Conservation (phyloP, 2,797 vertebrate species). For the Tapera naevia region DNA sequence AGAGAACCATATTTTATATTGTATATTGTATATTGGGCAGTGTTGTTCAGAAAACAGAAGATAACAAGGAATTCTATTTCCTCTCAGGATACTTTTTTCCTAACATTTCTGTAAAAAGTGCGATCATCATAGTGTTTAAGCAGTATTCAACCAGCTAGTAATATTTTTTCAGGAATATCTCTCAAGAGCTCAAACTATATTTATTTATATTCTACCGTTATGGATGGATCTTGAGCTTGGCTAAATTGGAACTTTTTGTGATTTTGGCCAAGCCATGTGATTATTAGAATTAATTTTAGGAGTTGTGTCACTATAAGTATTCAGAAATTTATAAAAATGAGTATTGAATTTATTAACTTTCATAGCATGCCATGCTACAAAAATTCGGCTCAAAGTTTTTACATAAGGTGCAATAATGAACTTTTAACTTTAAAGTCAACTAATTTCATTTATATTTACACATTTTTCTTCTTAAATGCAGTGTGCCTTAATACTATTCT, state of each 20-base stretch:
- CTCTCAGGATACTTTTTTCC: background rate
- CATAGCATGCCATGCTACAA: background rate
- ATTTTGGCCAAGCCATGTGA: background rate
- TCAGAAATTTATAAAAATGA: background rate
- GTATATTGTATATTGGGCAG: background rate
- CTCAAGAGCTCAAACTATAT: background rate
- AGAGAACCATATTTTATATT: background rate
- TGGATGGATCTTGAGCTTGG: background rate
- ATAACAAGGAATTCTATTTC: background rate
- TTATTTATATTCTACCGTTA: background rate
- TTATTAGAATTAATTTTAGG: background rate
- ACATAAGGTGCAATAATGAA: background rate
- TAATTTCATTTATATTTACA: background rate
- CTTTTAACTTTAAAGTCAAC: background rate
- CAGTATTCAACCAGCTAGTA: background rate
- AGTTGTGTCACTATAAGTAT: background rate
- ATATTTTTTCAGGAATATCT: background rate
- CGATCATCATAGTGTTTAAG: background rate
- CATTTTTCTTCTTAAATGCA: background rate
- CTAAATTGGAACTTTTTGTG: background rate
- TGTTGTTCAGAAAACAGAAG: background rate
- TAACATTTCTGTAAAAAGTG: background rate
- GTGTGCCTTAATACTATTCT: background rate
- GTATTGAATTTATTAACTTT: background rate
- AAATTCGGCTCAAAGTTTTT: background rate